These are phyloP conservation scores for Scyliorhinus canicula DNA, from an alignment of 2,797 vertebrate genomes.

Conservation along the genomic window DNA sequence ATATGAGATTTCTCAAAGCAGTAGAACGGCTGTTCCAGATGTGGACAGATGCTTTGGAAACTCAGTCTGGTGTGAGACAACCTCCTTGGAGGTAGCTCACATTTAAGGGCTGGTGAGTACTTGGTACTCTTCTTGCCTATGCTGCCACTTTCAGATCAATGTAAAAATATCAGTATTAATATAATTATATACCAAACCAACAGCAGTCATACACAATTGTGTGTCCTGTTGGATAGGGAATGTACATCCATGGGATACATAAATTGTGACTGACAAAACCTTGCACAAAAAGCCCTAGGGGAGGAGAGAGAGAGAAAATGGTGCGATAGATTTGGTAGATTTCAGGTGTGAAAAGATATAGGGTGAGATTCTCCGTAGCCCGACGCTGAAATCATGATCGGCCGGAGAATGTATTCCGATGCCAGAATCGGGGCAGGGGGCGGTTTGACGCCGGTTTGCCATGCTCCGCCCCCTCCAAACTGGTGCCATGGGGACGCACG, in stretches of 20 bases:
- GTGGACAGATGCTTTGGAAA: not conserved
- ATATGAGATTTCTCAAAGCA: no score
- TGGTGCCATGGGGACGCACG: no score
- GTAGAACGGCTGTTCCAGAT: no score
- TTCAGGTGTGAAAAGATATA: not conserved
- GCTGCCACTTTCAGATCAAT: not conserved
- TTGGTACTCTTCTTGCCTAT: not conserved
- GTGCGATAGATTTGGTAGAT: not conserved
- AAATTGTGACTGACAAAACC: not conserved
- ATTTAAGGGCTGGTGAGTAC: not conserved
- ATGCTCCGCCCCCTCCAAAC: no score
- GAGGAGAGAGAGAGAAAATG: not conserved
- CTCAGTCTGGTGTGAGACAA: not conserved
- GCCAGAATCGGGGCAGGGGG: no score
- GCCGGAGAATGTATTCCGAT: no score
- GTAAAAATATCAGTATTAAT: not conserved
- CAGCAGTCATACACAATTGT: not conserved
- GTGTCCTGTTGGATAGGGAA: not conserved
- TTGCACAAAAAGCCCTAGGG: not conserved
- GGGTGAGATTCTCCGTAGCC: no score
- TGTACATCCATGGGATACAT: not conserved
- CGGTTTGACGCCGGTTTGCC: no score
- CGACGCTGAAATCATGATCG: no score
- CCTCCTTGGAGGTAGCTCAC: not conserved
- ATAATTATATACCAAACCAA: not conserved